Conservation (phyloP, 2,113 vertebrate genomes). For the Oncorhynchus kisutch region DNA sequence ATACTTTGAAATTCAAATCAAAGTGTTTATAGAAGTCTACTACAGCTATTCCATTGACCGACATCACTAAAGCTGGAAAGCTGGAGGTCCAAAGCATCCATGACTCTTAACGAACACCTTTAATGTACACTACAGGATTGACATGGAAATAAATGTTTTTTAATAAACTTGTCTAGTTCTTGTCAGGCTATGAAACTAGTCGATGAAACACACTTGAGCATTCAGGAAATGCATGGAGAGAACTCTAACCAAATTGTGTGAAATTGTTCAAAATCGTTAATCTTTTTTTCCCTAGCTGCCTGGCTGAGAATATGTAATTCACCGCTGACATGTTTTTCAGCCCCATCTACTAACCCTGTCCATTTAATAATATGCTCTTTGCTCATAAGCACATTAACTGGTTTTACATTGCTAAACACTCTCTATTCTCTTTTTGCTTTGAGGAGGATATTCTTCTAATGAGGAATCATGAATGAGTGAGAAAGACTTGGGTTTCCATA, state of each 20-base stretch:
- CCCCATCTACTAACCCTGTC: slow-evolving; percentile 47
- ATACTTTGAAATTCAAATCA: not conserved
- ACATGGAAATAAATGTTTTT: not conserved
- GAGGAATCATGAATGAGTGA: slow-evolving; percentile 44
- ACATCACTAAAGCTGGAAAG: not conserved
- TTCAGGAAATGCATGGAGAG: not conserved
- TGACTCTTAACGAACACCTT: not conserved
- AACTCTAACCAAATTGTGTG: not conserved
- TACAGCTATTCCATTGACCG: not conserved
- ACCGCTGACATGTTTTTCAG: slow-evolving; percentile 30
- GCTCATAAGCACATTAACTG: slow-evolving; percentile 50
- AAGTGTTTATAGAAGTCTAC: not conserved
- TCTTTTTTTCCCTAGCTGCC: slow-evolving; percentile 4
- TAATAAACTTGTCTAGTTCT: not conserved
- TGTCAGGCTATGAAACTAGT: not conserved
- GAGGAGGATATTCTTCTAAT: slow-evolving; percentile 41
- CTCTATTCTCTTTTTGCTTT: slow-evolving; percentile 30
- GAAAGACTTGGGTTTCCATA: slow-evolving; percentile 20
- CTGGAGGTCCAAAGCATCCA: not conserved
- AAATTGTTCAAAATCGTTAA: not conserved
- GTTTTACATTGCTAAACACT: slow-evolving; percentile 40
- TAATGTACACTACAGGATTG: not conserved
- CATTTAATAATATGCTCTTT: slow-evolving; percentile 40
- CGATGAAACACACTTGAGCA: not conserved
- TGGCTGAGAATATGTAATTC: slow-evolving; percentile 24